These are phyloP conservation scores for Microcebus griseorufus DNA, from an alignment of 2,113 vertebrate genomes.

Conservation along the genomic window DNA sequence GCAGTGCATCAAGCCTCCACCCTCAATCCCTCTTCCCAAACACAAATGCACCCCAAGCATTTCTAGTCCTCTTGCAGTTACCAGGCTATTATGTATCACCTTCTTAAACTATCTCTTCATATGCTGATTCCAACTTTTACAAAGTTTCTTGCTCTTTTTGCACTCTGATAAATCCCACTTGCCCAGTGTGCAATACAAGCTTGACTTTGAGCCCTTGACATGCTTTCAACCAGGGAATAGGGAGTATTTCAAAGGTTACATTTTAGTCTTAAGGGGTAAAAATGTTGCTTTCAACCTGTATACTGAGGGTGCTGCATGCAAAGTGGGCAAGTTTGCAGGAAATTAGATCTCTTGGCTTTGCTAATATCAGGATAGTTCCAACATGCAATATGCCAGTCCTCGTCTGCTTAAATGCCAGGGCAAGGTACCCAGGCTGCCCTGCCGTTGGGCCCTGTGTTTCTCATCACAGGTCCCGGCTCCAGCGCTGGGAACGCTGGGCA, in stretches of 20 bases:
- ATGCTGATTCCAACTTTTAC: conserved; percentile 15
- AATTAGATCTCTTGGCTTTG: not conserved
- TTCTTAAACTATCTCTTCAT: not conserved
- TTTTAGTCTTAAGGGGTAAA: conserved; percentile 34
- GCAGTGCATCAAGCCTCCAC: not conserved
- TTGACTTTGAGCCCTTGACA: not conserved
- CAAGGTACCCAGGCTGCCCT: not conserved
- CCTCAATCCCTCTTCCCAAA: not conserved
- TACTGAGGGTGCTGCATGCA: not conserved
- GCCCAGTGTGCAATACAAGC: not conserved
- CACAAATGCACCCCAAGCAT: not conserved
- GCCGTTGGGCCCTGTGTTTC: not conserved
- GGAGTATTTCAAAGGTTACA: not conserved
- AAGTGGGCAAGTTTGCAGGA: not conserved
- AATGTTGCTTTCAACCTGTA: not conserved
- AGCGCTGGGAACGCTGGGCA: not conserved
- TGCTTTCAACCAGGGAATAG: not conserved
- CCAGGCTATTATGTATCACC: not conserved
- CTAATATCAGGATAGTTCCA: not conserved
- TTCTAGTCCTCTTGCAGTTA: not conserved
- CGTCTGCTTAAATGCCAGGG: not conserved
- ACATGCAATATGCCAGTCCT: not conserved
- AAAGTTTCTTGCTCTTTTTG: conserved; percentile 30
- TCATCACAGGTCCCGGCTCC: not conserved
- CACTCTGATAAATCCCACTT: conserved; percentile 1